These are phyloP conservation scores for Hylaeus anthracinus DNA, from an alignment of 1,140 invertebrate species.

Conservation along the genomic window DNA sequence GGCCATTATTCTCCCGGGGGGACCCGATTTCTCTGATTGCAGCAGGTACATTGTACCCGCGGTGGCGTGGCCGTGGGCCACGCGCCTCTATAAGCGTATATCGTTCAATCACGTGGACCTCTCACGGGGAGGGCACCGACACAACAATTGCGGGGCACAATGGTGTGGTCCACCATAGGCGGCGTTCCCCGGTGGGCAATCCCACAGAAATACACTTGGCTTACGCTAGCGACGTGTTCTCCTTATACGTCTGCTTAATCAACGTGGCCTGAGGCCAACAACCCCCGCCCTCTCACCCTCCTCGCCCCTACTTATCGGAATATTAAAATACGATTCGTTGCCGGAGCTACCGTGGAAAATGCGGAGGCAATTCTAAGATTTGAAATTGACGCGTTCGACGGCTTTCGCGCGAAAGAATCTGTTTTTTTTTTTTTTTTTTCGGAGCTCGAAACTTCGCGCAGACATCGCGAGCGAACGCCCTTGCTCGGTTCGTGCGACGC, in stretches of 20 bases:
- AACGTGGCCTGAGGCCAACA: slow-evolving; percentile 16
- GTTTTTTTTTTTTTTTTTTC: too few relatives aligned
- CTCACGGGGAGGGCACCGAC: slow-evolving; percentile 31
- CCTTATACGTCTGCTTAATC: slow-evolving; percentile 34
- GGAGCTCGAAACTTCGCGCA: too few relatives aligned
- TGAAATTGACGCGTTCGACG: too few relatives aligned
- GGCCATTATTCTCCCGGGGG: slow-evolving; percentile 49
- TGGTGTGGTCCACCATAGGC: slow-evolving; percentile 17
- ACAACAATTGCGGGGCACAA: slow-evolving; percentile 48
- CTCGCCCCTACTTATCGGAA: neutral
- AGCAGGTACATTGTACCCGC: slow-evolving; percentile 42
- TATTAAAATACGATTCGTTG: neutral
- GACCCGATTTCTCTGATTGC: slow-evolving; percentile 57
- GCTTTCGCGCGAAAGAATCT: too few relatives aligned
- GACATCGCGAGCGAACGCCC: too few relatives aligned
- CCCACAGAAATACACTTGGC: slow-evolving; percentile 23
- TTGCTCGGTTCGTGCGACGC: too few relatives aligned
- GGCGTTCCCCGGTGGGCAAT: slow-evolving; percentile 42
- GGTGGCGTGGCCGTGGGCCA: slow-evolving; percentile 61
- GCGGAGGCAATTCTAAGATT: too few relatives aligned
- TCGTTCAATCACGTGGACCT: slow-evolving; percentile 56
- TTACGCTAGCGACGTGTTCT: slow-evolving; percentile 39
- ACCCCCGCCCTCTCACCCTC: neutral
- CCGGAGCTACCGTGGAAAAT: too few relatives aligned
- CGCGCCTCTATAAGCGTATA: slow-evolving; percentile 51